Conservation (phyloP, 2,797 vertebrate genomes). For the Parotocinclus haroldoi region DNA sequence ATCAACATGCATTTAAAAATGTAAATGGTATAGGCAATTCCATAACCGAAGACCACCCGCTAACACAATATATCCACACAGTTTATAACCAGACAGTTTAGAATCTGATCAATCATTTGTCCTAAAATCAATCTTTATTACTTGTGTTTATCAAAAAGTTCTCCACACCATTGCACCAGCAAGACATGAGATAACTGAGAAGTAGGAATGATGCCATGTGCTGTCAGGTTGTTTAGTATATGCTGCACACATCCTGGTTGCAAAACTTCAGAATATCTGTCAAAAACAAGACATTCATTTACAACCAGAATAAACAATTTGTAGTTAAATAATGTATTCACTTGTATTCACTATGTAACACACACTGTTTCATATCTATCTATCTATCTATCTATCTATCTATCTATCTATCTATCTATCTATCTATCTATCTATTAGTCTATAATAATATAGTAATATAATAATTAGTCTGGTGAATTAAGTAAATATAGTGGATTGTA, state of each 20-base stretch:
- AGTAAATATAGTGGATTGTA: no score
- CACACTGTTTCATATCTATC: no score
- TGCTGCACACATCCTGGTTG: slow-evolving; percentile 78
- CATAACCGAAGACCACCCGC: no score
- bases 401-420: no score
- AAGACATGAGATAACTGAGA: background rate
- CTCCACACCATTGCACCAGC: background rate
- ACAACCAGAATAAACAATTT: background rate
- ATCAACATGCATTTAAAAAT: no score
- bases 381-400: no score
- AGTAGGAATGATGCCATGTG: background rate
- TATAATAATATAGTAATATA: no score
- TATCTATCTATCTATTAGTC: no score
- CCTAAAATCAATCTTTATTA: background rate
- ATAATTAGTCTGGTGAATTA: no score
- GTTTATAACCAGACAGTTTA: background rate
- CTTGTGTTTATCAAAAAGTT: background rate
- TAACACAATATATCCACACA: no score
- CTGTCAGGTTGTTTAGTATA: slow-evolving; percentile 57
- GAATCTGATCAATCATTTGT: no score
- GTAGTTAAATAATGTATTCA: background rate
- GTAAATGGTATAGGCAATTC: no score
- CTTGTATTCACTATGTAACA: background rate
- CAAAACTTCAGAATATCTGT: slow-evolving; percentile 86
- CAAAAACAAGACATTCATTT: slow-evolving; percentile 17